Conservation (phyloP, 2,797 vertebrate species). For the Girardinus metallicus region DNA sequence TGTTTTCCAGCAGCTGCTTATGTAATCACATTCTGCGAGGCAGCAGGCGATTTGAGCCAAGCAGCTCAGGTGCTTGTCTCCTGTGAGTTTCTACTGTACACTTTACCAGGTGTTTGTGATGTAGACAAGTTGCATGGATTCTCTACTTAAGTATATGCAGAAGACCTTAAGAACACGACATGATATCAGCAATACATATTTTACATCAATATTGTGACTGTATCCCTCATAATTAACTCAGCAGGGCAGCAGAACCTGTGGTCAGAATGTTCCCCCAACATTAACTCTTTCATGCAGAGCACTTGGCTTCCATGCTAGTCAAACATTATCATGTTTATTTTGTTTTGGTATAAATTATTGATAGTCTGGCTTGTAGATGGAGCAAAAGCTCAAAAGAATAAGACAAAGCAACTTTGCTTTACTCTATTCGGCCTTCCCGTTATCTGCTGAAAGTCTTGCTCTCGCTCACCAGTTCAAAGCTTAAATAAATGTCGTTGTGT, state of each 20-base stretch:
- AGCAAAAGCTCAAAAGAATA: not conserved
- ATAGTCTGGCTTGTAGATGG: not conserved
- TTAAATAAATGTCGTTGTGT: not conserved
- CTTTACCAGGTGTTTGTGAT: constrained; percentile 1
- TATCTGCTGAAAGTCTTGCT: not conserved
- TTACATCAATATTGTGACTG: not conserved
- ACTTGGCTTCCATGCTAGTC: not conserved
- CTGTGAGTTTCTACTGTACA: constrained; percentile 18
- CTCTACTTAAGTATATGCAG: not conserved
- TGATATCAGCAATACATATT: not conserved
- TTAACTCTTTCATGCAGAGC: not conserved
- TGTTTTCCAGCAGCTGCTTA: constrained; percentile 43
- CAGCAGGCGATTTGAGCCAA: constrained; percentile 9
- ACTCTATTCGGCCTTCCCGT: not conserved
- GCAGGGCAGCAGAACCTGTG: not conserved
- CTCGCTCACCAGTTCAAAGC: not conserved
- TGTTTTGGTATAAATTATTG: not conserved
- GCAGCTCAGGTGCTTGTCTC: constrained; percentile 12
- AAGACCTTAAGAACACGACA: not conserved
- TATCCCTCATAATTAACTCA: not conserved
- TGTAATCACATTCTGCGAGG: constrained; percentile 15
- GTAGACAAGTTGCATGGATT: not conserved
- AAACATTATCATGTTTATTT: not conserved
- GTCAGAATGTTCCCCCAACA: not conserved
- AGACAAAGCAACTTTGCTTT: not conserved